Evolutionary conservation across 2,113 vertebrate species (phyloP).

Genomic region (Sturnus vulgaris): DNA sequence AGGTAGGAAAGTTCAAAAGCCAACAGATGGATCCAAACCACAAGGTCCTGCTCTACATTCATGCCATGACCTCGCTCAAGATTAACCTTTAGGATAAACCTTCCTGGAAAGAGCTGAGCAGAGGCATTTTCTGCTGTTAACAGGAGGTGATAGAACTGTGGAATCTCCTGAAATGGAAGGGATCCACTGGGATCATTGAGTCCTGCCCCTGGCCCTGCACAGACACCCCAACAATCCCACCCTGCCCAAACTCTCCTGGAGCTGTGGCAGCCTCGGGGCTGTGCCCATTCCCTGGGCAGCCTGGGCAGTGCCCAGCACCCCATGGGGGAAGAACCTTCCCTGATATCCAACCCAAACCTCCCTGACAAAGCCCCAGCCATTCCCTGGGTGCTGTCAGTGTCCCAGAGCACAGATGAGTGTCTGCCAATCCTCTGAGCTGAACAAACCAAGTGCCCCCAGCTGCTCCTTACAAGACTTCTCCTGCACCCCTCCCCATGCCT

Average conservation of each 20-base stretch:
- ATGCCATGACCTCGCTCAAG: neutral
- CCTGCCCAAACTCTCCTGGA: neutral
- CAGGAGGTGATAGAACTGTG: neutral
- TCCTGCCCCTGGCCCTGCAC: neutral
- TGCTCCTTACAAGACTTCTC: neutral
- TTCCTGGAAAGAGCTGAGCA: neutral
- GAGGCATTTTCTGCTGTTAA: neutral
- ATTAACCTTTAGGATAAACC: neutral
- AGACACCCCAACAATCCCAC: neutral
- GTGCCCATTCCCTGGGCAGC: neutral
- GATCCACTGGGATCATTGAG: neutral
- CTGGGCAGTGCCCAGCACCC: neutral
- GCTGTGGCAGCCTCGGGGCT: neutral
- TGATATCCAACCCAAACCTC: rapidly evolving
- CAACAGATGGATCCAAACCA: neutral
- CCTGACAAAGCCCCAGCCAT: neutral
- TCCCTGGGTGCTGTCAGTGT: rapidly evolving
- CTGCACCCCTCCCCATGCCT: neutral
- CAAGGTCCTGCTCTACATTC: neutral
- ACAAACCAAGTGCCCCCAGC: neutral
- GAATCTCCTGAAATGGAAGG: neutral
- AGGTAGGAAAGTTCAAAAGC: neutral
- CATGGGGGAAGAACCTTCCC: neutral
- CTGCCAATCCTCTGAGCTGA: neutral
- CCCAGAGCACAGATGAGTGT: neutral